Percentiles rank a stretch among this genome's conserved stretches.
Conservation (phyloP, 2,113 vertebrate species). For the Psilopogon haemacephalus region DNA sequence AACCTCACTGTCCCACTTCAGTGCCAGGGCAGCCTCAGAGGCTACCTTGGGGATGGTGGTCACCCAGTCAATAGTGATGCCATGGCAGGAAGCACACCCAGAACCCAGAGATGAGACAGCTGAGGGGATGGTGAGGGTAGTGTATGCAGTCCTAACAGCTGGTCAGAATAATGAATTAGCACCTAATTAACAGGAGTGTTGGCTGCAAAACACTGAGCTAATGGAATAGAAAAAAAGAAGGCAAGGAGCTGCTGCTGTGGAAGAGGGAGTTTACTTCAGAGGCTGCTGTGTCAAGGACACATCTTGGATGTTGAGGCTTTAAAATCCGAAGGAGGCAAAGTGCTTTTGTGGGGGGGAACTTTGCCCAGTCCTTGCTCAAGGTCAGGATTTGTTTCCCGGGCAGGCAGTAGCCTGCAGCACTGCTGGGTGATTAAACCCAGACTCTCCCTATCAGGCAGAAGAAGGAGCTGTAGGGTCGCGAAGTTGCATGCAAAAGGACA, state of each 20-base stretch:
- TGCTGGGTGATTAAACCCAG: neutral
- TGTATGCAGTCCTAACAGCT: neutral
- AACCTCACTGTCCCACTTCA: neutral
- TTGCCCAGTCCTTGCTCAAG: neutral
- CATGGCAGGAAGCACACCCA: neutral
- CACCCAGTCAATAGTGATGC: neutral
- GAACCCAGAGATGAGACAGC: neutral
- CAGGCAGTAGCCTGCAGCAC: neutral
- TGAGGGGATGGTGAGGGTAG: neutral
- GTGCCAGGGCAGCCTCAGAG: neutral
- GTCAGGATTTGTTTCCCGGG: neutral
- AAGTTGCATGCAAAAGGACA: neutral
- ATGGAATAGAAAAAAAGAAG: neutral
- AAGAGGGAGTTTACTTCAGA: neutral
- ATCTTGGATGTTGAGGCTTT: neutral
- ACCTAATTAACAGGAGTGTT: slow-evolving; percentile 29
- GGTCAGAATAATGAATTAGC: slow-evolving; percentile 34
- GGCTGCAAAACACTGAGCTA: slow-evolving; percentile 21
- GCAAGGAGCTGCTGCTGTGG: neutral
- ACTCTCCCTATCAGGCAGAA: neutral
- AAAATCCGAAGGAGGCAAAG: neutral
- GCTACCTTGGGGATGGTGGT: neutral
- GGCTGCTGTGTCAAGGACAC: neutral
- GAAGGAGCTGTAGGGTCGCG: neutral
- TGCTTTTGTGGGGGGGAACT: neutral